Conservation (phyloP, 2,797 vertebrate genomes). For the Artibeus lituratus region DNA sequence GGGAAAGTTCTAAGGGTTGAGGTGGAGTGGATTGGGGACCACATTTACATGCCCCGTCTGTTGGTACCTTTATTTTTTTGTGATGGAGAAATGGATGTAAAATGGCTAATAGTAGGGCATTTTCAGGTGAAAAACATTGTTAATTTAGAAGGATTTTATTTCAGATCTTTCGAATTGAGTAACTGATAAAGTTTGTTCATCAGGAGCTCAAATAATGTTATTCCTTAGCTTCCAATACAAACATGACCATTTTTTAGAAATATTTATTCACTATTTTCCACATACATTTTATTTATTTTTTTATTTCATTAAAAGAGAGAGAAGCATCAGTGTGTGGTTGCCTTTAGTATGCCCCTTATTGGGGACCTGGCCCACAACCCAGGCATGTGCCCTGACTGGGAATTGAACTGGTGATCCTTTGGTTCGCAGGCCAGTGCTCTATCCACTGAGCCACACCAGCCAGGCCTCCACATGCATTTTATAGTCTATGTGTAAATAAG, state of each 20-base stretch:
- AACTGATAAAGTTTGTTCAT: neutral
- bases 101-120: neutral
- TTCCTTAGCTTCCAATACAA: neutral
- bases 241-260: neutral
- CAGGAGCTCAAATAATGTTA: neutral
- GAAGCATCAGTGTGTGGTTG: too few relatives aligned
- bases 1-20: neutral
- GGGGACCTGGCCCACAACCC: too few relatives aligned
- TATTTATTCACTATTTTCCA: neutral
- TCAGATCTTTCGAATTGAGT: constrained; percentile 1
- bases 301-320: too few relatives aligned
- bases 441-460: too few relatives aligned
- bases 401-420: too few relatives aligned
- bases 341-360: too few relatives aligned
- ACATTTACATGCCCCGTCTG: neutral
- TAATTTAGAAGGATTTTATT: neutral
- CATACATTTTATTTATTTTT: neutral
- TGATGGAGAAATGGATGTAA: neutral
- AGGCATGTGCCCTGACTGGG: too few relatives aligned
- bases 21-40: neutral
- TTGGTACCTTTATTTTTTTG: neutral
- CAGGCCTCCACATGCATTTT: neutral
- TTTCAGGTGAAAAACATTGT: constrained; percentile 6
- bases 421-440: too few relatives aligned
- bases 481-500: neutral